phyloP scores from a whole-genome alignment of 2,113 vertebrate genomes.

The Promerops cafer region DNA sequence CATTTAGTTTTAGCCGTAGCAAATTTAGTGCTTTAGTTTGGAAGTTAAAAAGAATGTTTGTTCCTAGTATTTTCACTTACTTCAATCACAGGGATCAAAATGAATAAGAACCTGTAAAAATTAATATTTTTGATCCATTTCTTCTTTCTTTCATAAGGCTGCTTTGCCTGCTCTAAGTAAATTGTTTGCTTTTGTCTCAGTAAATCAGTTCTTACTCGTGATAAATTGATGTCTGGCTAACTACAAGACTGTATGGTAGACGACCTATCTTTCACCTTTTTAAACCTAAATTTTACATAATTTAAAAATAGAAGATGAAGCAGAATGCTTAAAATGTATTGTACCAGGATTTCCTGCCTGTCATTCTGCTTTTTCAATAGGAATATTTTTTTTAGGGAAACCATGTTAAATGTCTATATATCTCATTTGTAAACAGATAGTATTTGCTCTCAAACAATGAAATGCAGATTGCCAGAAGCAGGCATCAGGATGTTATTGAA shows the following conservation, averaged over 20 bases:
- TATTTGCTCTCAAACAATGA: slow-evolving; percentile 42
- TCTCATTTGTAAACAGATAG: slow-evolving; percentile 46
- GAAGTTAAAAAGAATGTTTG: not conserved
- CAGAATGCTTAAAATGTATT: not conserved
- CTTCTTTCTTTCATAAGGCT: not conserved
- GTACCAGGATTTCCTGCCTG: not conserved
- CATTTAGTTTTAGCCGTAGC: not conserved
- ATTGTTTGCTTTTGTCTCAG: not conserved
- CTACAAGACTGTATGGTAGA: not conserved
- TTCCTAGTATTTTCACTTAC: not conserved
- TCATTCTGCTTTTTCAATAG: not conserved
- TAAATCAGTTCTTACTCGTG: not conserved
- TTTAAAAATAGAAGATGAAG: not conserved
- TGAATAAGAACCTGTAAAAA: not conserved
- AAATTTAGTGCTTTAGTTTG: not conserved
- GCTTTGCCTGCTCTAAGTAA: not conserved
- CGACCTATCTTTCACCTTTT: not conserved
- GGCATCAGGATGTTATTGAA: slow-evolving; percentile 10
- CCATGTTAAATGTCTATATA: not conserved
- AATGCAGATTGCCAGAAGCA: slow-evolving; percentile 40
- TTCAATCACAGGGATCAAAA: not conserved
- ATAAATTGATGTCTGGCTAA: not conserved
- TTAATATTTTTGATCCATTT: not conserved
- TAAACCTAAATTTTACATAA: not conserved
- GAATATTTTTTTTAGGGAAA: not conserved